These are phyloP conservation scores for Ochotona princeps DNA, from an alignment of 2,113 vertebrate genomes.

Conservation along the genomic window DNA sequence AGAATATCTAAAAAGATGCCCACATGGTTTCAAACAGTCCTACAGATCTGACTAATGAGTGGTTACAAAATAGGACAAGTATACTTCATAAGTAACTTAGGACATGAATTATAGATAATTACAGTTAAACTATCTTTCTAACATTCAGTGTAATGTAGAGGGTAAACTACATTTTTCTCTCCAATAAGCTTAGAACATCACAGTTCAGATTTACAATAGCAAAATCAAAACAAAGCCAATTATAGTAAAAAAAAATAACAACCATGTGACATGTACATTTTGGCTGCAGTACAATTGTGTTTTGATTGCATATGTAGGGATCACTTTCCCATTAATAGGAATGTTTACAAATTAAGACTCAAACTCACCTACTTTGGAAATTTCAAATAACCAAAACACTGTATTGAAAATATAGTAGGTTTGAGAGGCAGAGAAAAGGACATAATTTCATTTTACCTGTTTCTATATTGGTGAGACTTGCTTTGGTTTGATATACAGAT, in stretches of 20 bases:
- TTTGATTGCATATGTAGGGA: slow-evolving; percentile 42
- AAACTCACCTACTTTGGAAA: neutral
- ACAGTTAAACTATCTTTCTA: slow-evolving; percentile 50
- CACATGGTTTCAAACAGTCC: slow-evolving; percentile 20
- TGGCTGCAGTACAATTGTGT: neutral
- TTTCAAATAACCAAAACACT: slow-evolving; percentile 5
- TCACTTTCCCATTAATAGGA: slow-evolving; percentile 18
- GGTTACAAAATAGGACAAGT: slow-evolving; percentile 39
- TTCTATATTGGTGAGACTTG: neutral
- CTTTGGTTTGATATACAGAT: neutral
- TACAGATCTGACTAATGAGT: slow-evolving; percentile 34
- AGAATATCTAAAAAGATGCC: neutral
- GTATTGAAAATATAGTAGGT: neutral
- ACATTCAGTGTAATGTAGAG: slow-evolving; percentile 23
- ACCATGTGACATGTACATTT: neutral
- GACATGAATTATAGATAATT: slow-evolving; percentile 64
- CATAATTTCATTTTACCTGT: neutral
- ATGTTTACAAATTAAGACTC: slow-evolving; percentile 6
- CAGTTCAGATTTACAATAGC: slow-evolving; percentile 28
- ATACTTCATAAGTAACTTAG: slow-evolving; percentile 30
- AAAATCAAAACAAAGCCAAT: neutral
- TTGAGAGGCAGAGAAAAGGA: neutral
- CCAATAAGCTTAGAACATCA: slow-evolving; percentile 30
- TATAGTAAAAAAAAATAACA: neutral
- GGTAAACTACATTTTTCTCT: slow-evolving; percentile 15